A percentile compares a stretch with the other conserved stretches of the same genome.
Conservation (phyloP, 2,113 vertebrate genomes). For the Passer montanus region DNA sequence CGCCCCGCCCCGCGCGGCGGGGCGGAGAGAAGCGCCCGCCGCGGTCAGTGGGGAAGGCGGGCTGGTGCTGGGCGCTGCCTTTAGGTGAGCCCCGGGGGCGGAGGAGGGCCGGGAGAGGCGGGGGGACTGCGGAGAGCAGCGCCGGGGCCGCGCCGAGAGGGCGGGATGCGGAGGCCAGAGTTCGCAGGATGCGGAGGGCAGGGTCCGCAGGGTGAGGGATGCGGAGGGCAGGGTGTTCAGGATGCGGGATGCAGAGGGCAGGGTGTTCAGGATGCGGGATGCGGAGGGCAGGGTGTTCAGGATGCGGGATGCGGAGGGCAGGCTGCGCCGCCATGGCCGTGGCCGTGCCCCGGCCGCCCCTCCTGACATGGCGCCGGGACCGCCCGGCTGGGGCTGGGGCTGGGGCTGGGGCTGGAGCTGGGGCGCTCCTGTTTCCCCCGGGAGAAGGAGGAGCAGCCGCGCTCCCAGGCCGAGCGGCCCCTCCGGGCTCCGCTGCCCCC, state of each 20-base stretch:
- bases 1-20: not conserved
- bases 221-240: not conserved
- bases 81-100: slow-evolving; percentile 8
- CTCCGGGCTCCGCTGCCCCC: not conserved
- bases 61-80: not conserved
- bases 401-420: too few species aligned
- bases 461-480: not conserved
- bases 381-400: not conserved
- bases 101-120: not conserved
- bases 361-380: not conserved
- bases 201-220: not conserved
- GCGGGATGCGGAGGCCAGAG: not conserved
- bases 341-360: not conserved
- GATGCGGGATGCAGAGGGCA: not conserved
- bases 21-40: not conserved
- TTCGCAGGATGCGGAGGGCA: not conserved
- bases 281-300: not conserved
- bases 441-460: not conserved
- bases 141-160: not conserved
- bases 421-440: not conserved
- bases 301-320: not conserved
- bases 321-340: not conserved
- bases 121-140: not conserved
- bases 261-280: too few species aligned
- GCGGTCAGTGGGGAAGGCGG: not conserved